Evolutionary conservation across 2,113 vertebrate species (phyloP), one percentile per base, ranked within the genome.

Genomic region (Naja naja): DNA sequence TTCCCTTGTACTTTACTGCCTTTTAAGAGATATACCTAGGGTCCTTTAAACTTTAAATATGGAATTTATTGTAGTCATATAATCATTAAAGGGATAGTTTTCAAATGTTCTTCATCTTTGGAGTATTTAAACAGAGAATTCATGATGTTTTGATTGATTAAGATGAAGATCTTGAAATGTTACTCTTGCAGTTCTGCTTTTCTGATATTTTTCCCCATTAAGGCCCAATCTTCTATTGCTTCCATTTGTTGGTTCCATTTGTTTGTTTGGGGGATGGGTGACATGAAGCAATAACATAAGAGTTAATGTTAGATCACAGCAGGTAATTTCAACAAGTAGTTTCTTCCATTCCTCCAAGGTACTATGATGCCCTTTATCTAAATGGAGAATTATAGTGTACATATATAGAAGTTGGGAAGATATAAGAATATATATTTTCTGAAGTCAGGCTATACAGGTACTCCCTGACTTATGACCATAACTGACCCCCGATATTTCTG

Each of bases 51-150:
- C 74, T 92, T 90, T 54, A 89, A 89, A 91, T 86, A 85, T 34
- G 55, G 87, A 69, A 93, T 69, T 89, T n/a, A 92, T 92, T 87
- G 88, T 87, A 55, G 55, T 89, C 25, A 56, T 92, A 52, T 64
- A 53, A 54, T 91, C 5, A n/a, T 45, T 87, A 64, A 91, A 89
- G 45, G 60, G 49, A 81, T 89, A 89, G 60, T 91, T 91, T 91
- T 43, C 43, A 87, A 39, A 69, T 43, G 25, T 89, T 89, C 22
- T 52, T 69, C 47, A 60, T 93, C 54, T 47, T 88, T 89, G 47
- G 47, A 91, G 43, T 60, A 53, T 52, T 91, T 60, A 64, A 89
- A 54, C 54, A 91, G 90, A 53, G 47, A 93, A 53, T 34, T 93
- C 64, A 85, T 34, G 45, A 74, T 88, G 69, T 53, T 91, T 91